phyloP scores from a whole-genome alignment of 2,113 vertebrate species.

The Varanus salvator region DNA sequence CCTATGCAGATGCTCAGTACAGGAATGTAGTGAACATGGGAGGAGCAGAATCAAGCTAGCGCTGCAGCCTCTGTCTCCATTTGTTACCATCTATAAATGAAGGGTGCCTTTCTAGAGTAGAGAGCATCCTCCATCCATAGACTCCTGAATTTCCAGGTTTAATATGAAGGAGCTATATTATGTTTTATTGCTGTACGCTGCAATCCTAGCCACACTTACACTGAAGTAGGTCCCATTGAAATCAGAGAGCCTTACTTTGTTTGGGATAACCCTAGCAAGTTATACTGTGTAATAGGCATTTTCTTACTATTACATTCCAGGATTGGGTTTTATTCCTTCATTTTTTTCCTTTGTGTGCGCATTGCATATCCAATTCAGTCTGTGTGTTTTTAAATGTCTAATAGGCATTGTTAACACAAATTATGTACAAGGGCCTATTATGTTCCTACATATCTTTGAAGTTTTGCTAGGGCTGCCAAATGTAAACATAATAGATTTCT shows the following conservation, averaged over 20 bases:
- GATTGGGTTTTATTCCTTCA: conserved; percentile 26
- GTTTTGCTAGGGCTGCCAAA: conserved; percentile 53
- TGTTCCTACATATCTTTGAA: conserved; percentile 57
- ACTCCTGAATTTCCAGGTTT: neutral
- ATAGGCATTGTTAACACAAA: conserved; percentile 67
- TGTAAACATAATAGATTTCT: conserved; percentile 66
- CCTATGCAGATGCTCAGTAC: neutral
- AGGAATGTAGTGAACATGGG: neutral
- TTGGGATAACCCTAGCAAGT: neutral
- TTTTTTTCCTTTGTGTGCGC: conserved; percentile 40
- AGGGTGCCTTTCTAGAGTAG: too few species aligned
- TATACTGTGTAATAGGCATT: conserved; percentile 35
- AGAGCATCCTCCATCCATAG: too few species aligned
- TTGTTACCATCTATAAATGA: too few species aligned
- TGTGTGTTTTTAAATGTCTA: conserved; percentile 55
- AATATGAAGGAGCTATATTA: neutral
- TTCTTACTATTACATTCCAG: conserved; percentile 27
- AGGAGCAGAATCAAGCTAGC: too few species aligned
- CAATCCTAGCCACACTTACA: neutral
- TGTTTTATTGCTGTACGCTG: conserved; percentile 11
- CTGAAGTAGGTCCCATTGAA: neutral
- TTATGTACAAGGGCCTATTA: conserved; percentile 57
- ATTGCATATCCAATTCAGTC: conserved; percentile 45
- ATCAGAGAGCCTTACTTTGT: neutral
- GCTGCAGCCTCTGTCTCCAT: too few species aligned